Conservation (phyloP, 2,113 vertebrate genomes). For the Campylorhamphus procurvoides region DNA sequence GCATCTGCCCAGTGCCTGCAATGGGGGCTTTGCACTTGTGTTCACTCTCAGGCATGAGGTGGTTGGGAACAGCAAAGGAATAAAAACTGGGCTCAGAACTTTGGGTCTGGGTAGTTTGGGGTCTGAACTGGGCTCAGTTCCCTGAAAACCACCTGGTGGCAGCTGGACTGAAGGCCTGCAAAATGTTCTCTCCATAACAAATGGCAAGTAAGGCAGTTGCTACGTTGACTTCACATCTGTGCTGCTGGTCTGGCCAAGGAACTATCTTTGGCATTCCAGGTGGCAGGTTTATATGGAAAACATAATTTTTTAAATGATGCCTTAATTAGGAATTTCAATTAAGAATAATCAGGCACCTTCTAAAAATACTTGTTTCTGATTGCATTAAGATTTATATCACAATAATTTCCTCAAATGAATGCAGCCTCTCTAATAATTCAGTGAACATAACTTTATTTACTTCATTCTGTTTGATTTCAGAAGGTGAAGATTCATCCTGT, state of each 20-base stretch:
- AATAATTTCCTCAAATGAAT: background rate
- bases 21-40: background rate
- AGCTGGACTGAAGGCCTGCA: background rate
- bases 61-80: background rate
- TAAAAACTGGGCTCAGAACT: background rate
- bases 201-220: background rate
- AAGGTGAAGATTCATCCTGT: background rate
- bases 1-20: background rate
- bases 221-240: background rate
- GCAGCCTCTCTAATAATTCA: background rate
- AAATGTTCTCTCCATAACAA: background rate
- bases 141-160: background rate
- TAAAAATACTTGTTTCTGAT: background rate
- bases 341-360: background rate
- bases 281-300: background rate
- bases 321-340: background rate
- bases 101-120: background rate
- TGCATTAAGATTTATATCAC: background rate
- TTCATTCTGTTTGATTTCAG: background rate
- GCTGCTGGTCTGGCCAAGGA: background rate
- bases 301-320: background rate
- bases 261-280: background rate
- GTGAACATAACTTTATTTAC: background rate
- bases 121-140: background rate
- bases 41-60: background rate